Percentiles rank a stretch among this genome's conserved stretches.
These are phyloP conservation scores for Cyclophora punctaria DNA, from an alignment of 2,888 invertebrate species.

Conservation along the genomic window DNA sequence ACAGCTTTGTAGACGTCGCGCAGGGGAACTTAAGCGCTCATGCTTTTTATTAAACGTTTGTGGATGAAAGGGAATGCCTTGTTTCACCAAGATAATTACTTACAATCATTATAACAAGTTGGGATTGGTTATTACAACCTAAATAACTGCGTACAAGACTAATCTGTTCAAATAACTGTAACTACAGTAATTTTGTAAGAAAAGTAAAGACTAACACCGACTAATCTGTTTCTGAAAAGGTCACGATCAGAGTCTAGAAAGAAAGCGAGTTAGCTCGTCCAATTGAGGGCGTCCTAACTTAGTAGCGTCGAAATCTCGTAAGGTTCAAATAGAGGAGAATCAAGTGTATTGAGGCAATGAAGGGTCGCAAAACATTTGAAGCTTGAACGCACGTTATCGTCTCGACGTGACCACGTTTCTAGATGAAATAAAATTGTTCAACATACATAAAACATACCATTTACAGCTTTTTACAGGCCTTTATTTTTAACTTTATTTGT, in stretches of 20 bases:
- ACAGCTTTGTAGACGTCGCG: neutral
- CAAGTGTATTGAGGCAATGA: conserved; percentile 26
- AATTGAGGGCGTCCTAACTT: neutral
- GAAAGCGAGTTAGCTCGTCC: conserved; percentile 1
- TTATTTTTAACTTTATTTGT: conserved; percentile 13
- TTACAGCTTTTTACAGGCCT: conserved; percentile 13
- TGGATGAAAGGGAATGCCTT: no score
- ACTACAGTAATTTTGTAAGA: no score
- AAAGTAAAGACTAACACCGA: no score
- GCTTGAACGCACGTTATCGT: conserved; percentile 30
- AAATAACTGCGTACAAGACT: no score
- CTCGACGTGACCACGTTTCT: conserved; percentile 38
- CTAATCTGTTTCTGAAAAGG: no score
- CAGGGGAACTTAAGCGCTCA: neutral
- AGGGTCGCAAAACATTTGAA: conserved; percentile 31
- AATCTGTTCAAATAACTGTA: no score
- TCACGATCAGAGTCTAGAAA: conserved; percentile 1
- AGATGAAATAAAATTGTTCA: conserved; percentile 31
- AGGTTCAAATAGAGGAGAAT: conserved; percentile 28
- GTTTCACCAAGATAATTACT: no score
- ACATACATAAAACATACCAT: conserved; percentile 23
- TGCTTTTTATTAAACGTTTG: no score
- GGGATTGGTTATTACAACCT: no score
- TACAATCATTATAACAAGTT: no score
- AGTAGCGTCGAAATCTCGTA: conserved; percentile 20